Percentiles rank a stretch among this genome's conserved stretches.
Conservation (phyloP, 92 coral and sea anemone genomes). For the Siderastrea radians region DNA sequence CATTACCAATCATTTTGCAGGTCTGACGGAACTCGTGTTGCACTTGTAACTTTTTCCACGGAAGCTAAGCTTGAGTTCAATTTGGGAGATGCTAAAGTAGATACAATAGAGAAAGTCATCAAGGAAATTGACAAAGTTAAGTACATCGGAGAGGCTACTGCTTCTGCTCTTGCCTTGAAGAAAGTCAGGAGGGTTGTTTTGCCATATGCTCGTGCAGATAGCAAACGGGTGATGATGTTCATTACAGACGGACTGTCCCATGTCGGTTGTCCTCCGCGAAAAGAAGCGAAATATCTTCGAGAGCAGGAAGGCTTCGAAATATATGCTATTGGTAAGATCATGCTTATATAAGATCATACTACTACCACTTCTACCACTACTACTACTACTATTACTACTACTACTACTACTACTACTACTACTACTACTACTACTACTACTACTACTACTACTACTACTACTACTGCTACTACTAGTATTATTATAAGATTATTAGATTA, state of each 20-base stretch:
- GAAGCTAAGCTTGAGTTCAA: constrained; percentile 73
- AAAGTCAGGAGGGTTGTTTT: constrained; percentile 58
- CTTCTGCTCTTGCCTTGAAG: constrained; percentile 80
- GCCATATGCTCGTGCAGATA: constrained; percentile 65
- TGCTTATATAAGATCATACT: too few species aligned
- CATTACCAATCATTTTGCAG: constrained; percentile 12
- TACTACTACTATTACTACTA: too few species aligned
- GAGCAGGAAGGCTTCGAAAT: constrained; percentile 68
- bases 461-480: too few species aligned
- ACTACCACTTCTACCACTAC: too few species aligned
- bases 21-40: constrained; percentile 83
- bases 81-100: constrained; percentile 69
- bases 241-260: constrained; percentile 90
- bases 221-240: constrained; percentile 79
- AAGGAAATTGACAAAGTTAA: constrained; percentile 68
- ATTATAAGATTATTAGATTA: too few species aligned
- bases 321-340: constrained; percentile 75
- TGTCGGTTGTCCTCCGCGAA: constrained; percentile 83
- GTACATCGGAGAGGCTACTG: constrained; percentile 89
- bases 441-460: too few species aligned
- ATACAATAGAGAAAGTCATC: constrained; percentile 56
- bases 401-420: too few species aligned
- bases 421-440: too few species aligned
- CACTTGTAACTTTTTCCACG: constrained; percentile 89
- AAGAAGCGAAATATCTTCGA: constrained; percentile 64